A percentile compares a stretch with the other conserved stretches of the same genome.
Evolutionary conservation across 1,140 invertebrate species (phyloP).

Genomic region (Fragariocoptes setiger): DNA sequence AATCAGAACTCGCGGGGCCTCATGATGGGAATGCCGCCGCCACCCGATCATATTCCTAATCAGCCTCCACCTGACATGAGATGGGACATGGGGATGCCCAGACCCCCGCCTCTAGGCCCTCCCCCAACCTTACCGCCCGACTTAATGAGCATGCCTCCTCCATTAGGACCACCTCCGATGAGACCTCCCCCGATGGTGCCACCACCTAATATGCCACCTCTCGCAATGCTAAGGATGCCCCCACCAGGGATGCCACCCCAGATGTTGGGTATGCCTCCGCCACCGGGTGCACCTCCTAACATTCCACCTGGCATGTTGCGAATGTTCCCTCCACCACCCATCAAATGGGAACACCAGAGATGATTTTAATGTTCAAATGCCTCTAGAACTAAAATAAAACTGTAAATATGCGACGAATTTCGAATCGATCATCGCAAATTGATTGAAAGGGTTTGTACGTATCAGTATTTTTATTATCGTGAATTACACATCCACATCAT

Average conservation of each 20-base stretch:
- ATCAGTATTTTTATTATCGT: too few species aligned
- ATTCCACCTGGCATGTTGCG: too few species aligned
- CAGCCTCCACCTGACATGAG: background rate
- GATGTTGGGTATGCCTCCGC: background rate
- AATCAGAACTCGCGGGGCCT: slow-evolving; percentile 23
- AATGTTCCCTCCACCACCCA: too few species aligned
- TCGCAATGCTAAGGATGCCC: background rate
- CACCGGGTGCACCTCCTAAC: too few species aligned
- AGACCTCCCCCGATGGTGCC: background rate
- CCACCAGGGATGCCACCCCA: background rate
- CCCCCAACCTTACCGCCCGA: background rate
- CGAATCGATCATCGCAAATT: too few species aligned
- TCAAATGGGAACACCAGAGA: too few species aligned
- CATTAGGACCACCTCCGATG: background rate
- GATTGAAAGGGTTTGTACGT: too few species aligned
- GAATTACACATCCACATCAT: too few species aligned
- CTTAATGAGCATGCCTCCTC: background rate
- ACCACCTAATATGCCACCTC: background rate
- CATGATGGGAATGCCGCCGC: too few species aligned
- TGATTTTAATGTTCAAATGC: too few species aligned
- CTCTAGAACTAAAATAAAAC: too few species aligned
- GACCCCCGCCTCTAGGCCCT: background rate
- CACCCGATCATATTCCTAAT: background rate
- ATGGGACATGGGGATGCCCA: background rate
- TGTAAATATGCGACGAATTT: too few species aligned